A percentile compares a stretch with the other conserved stretches of the same genome.
phyloP scores from a whole-genome alignment of 1,140 invertebrate genomes.

The Micrasema minimum region DNA sequence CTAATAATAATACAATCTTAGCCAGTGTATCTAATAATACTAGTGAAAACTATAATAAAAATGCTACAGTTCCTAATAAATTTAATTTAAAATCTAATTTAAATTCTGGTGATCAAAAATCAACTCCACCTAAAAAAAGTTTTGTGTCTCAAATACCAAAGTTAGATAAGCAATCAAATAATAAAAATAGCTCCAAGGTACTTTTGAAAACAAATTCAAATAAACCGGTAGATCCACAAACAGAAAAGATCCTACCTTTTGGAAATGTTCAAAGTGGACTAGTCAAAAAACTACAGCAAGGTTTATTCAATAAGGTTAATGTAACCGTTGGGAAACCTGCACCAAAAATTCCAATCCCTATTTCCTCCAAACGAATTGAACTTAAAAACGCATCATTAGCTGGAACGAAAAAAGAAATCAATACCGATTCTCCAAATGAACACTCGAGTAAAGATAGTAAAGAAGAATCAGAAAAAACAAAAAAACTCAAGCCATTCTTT shows the following conservation, averaged over 20 bases:
- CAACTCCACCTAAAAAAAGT: slow-evolving; percentile 52
- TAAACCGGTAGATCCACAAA: slow-evolving; percentile 59
- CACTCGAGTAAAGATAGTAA: background rate
- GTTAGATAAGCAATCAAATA: slow-evolving; percentile 46
- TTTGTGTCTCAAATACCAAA: slow-evolving; percentile 56
- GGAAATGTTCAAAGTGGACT: slow-evolving; percentile 64
- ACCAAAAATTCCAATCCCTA: slow-evolving; percentile 53
- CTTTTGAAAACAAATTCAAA: slow-evolving; percentile 58
- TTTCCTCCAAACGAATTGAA: slow-evolving; percentile 40
- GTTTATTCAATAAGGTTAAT: slow-evolving; percentile 64
- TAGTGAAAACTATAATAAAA: background rate
- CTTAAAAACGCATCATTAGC: slow-evolving; percentile 16
- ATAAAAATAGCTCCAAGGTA: slow-evolving; percentile 55
- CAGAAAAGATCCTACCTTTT: slow-evolving; percentile 61
- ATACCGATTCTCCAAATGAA: slow-evolving; percentile 12
- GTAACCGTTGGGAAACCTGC: slow-evolving; percentile 49
- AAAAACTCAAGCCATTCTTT: slow-evolving; percentile 62
- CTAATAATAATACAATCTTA: background rate
- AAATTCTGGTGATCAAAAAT: slow-evolving; percentile 30
- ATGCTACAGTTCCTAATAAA: slow-evolving; percentile 12
- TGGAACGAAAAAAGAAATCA: slow-evolving; percentile 6
- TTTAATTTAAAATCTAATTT: background rate
- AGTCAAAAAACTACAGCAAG: slow-evolving; percentile 68
- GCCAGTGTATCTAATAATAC: background rate
- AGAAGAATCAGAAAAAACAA: slow-evolving; percentile 32